Evolutionary conservation across 2,888 invertebrate genomes (phyloP).

Genomic region (Petrolisthes cinctipes): DNA sequence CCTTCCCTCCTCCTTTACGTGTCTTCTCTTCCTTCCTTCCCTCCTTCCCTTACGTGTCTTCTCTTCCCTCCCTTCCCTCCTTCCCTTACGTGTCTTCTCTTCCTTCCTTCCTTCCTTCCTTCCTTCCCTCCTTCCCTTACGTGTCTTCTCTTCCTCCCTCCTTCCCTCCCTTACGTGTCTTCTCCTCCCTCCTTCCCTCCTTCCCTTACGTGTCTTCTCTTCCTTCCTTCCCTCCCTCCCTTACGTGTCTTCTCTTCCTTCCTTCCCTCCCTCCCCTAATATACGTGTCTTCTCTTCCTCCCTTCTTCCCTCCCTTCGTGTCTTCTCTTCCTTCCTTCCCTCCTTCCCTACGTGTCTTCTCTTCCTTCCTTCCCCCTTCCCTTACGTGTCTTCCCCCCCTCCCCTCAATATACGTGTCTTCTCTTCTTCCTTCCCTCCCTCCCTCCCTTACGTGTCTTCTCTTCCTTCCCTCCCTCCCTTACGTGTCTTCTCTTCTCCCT

Average conservation of each 20-base stretch:
- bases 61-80: not conserved
- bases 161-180: not conserved
- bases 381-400: not conserved
- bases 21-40: not conserved
- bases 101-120: not conserved
- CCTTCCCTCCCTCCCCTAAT: not conserved
- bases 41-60: not conserved
- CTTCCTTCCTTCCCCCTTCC: not conserved
- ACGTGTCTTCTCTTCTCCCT: not conserved
- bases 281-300: not conserved
- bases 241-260: not conserved
- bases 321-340: not conserved
- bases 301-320: constrained; percentile 2
- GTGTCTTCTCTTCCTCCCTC: not conserved
- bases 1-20: not conserved
- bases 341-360: not conserved
- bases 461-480: not conserved
- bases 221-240: not conserved
- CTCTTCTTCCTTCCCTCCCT: not conserved
- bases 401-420: not conserved
- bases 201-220: not conserved
- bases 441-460: not conserved
- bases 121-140: not conserved
- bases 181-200: not conserved
- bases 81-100: not conserved